Percentiles rank a stretch among this genome's conserved stretches.
Conservation (phyloP, 2,888 invertebrate species). For the Thera britannica region DNA sequence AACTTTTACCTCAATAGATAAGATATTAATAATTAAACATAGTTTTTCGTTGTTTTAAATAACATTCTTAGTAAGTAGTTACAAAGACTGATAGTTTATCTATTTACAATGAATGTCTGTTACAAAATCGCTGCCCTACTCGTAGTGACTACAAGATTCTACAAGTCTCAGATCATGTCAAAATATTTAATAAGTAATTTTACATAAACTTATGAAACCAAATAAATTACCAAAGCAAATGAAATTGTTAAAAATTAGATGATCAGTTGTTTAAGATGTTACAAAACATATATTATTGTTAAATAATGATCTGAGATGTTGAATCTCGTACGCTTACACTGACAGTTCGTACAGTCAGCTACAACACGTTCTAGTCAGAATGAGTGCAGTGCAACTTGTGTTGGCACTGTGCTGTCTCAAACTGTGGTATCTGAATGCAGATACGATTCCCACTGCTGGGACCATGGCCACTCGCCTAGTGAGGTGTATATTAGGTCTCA, state of each 20-base stretch:
- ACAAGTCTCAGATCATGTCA: constrained; percentile 24
- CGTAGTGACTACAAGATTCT: constrained; percentile 13
- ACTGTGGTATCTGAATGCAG: constrained; percentile 53
- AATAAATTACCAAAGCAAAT: constrained; percentile 34
- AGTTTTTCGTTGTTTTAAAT: constrained; percentile 19
- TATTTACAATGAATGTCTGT: constrained; percentile 21
- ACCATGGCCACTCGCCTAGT: background rate
- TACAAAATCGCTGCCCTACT: constrained; percentile 46
- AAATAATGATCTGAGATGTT: constrained; percentile 33
- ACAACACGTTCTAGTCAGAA: constrained; percentile 38
- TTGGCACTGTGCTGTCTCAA: constrained; percentile 44
- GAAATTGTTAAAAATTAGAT: constrained; percentile 20
- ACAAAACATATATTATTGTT: constrained; percentile 8
- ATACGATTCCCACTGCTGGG: background rate
- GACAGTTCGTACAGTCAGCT: constrained; percentile 9
- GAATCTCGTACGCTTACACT: constrained; percentile 27
- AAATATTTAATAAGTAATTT: constrained; percentile 4
- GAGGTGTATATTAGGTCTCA: background rate
- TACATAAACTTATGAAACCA: constrained; percentile 21
- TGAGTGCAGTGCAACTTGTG: constrained; percentile 24
- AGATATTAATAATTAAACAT: constrained; percentile 8
- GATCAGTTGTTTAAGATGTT: constrained; percentile 5
- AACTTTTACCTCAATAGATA: constrained; percentile 1
- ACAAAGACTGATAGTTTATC: constrained; percentile 33
- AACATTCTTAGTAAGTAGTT: constrained; percentile 28